These are phyloP conservation scores for Corythucha ciliata DNA, from an alignment of 2,888 invertebrate species.

Conservation along the genomic window DNA sequence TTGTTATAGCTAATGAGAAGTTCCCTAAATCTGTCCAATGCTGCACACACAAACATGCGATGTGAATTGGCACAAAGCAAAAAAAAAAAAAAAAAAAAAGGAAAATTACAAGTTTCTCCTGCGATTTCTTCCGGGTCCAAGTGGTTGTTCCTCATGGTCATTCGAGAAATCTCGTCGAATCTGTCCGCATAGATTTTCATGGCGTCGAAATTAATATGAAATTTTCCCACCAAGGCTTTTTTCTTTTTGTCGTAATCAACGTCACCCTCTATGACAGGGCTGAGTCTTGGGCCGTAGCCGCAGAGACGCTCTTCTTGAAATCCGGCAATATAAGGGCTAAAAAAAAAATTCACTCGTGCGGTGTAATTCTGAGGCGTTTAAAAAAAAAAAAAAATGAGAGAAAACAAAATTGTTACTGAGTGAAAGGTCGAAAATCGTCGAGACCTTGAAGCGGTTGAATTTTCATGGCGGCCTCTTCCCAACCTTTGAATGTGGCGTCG, in stretches of 20 bases:
- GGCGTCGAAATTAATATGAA: slow-evolving; percentile 3
- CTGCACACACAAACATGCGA: slow-evolving; percentile 9
- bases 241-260: background rate
- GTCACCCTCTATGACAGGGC: slow-evolving; percentile 12
- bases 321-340: slow-evolving; percentile 70
- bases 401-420: slow-evolving; percentile 8
- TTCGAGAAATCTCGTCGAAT: slow-evolving; percentile 6
- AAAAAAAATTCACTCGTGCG: slow-evolving; percentile 27
- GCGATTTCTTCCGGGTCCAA: slow-evolving; percentile 10
- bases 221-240: background rate
- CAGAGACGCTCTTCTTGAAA: slow-evolving; percentile 68
- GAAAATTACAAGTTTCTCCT: slow-evolving; percentile 15
- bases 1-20: slow-evolving; percentile 7
- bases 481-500: slow-evolving; percentile 6
- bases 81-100: too few relatives aligned
- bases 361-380: background rate
- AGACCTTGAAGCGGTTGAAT: slow-evolving; percentile 20
- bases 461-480: slow-evolving; percentile 16
- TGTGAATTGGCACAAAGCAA: too few relatives aligned
- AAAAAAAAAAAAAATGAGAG: background rate
- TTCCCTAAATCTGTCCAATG: slow-evolving; percentile 17
- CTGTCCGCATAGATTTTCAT: slow-evolving; percentile 8
- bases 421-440: slow-evolving; percentile 13
- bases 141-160: slow-evolving; percentile 12
- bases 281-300: slow-evolving; percentile 41